These are phyloP conservation scores for Caerostris extrusa DNA, from an alignment of 1,140 invertebrate species.

Conservation along the genomic window DNA sequence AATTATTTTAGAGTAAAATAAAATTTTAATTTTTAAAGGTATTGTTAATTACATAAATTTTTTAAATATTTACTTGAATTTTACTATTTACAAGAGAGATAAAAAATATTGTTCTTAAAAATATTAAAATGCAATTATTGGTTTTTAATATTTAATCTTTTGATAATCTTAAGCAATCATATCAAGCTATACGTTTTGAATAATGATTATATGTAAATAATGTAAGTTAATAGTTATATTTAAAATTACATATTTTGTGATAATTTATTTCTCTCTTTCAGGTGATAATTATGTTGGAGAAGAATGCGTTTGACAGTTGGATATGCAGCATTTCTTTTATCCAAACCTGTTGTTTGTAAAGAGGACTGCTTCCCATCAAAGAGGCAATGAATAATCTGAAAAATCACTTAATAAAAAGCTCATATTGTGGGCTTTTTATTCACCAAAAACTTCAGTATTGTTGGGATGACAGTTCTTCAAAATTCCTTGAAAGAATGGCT, in stretches of 20 bases:
- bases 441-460: background rate
- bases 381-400: slow-evolving; percentile 34
- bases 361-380: slow-evolving; percentile 11
- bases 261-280: background rate
- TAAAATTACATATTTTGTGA: background rate
- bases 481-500: slow-evolving; percentile 54
- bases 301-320: background rate
- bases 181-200: too few species aligned
- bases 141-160: too few species aligned
- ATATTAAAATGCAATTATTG: too few species aligned
- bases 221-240: background rate
- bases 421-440: slow-evolving; percentile 1
- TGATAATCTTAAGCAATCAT: too few species aligned
- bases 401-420: slow-evolving; percentile 26
- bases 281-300: background rate
- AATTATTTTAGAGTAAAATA: too few species aligned
- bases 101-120: too few species aligned
- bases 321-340: background rate
- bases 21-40: too few species aligned
- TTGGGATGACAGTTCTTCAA: slow-evolving; percentile 30
- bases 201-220: too few species aligned
- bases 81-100: too few species aligned
- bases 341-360: background rate
- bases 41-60: too few species aligned
- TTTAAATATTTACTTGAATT: too few species aligned